phyloP scores from a whole-genome alignment of 2,888 invertebrate species.

The Galeopsomyia nigrocyanea region DNA sequence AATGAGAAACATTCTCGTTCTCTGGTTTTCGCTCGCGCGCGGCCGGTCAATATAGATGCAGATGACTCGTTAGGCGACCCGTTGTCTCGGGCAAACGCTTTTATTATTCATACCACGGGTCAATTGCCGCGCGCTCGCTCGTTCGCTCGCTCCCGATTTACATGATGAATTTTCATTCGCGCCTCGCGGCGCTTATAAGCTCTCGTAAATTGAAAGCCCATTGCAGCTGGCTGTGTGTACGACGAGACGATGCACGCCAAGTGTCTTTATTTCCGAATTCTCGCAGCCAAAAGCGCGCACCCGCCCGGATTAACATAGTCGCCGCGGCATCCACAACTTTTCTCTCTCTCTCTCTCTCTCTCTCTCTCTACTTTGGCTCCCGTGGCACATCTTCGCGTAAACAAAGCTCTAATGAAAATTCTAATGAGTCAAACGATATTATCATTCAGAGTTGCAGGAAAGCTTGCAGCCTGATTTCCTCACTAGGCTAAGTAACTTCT shows the following conservation, averaged over 20 bases:
- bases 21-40: too few relatives aligned
- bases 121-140: constrained; percentile 31
- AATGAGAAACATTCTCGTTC: too few relatives aligned
- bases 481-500: constrained; percentile 59
- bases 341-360: constrained; percentile 10
- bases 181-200: not conserved
- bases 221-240: too few relatives aligned
- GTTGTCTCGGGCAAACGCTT: constrained; percentile 16
- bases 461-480: constrained; percentile 46
- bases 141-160: constrained; percentile 9
- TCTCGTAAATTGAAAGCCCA: too few relatives aligned
- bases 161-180: constrained; percentile 34
- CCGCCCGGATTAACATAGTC: constrained; percentile 18
- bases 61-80: constrained; percentile 47
- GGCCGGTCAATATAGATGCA: constrained; percentile 43
- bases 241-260: too few relatives aligned
- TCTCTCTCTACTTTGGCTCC: constrained; percentile 31
- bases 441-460: constrained; percentile 58
- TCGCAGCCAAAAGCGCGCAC: constrained; percentile 5
- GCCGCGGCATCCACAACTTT: not conserved
- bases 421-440: constrained; percentile 65
- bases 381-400: constrained; percentile 51
- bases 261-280: constrained; percentile 8
- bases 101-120: constrained; percentile 49
- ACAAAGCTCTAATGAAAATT: constrained; percentile 65